These are phyloP conservation scores for Caenorhabditis latens DNA, from an alignment of 1,140 invertebrate species.

Conservation along the genomic window DNA sequence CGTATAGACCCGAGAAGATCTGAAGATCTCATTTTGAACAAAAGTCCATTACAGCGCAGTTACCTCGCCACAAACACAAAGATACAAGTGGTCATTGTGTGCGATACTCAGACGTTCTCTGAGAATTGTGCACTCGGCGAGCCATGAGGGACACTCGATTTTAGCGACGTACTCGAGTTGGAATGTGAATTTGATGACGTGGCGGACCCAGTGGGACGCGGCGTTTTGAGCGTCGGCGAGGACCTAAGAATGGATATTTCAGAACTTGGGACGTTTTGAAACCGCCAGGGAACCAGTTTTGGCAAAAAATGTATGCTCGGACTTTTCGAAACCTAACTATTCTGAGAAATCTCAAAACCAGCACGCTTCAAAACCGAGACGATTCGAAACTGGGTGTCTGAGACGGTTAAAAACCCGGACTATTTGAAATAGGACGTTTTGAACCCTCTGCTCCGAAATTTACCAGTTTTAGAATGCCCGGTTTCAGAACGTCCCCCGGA, in stretches of 20 bases:
- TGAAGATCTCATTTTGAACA: not conserved
- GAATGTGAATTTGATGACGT: conserved; percentile 56
- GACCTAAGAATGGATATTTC: conserved; percentile 36
- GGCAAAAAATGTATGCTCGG: too few species aligned
- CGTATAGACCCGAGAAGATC: conserved; percentile 65
- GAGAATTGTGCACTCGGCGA: conserved; percentile 59
- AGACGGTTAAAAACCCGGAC: too few species aligned
- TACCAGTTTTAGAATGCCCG: too few species aligned
- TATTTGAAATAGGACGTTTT: too few species aligned
- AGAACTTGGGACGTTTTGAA: too few species aligned
- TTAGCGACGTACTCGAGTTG: conserved; percentile 62
- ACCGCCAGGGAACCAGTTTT: too few species aligned
- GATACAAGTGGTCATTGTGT: conserved; percentile 62
- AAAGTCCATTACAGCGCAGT: not conserved
- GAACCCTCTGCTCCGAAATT: too few species aligned
- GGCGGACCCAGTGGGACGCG: conserved; percentile 35
- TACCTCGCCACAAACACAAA: conserved; percentile 61
- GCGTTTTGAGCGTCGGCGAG: conserved; percentile 29
- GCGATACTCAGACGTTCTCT: conserved; percentile 60
- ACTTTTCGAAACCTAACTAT: too few species aligned
- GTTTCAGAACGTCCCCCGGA: too few species aligned
- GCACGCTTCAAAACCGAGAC: too few species aligned
- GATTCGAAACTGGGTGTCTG: too few species aligned
- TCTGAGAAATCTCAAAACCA: too few species aligned
- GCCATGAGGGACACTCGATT: conserved; percentile 63